These are phyloP conservation scores for Sericinus montela DNA, from an alignment of 2,888 invertebrate species.

Conservation along the genomic window DNA sequence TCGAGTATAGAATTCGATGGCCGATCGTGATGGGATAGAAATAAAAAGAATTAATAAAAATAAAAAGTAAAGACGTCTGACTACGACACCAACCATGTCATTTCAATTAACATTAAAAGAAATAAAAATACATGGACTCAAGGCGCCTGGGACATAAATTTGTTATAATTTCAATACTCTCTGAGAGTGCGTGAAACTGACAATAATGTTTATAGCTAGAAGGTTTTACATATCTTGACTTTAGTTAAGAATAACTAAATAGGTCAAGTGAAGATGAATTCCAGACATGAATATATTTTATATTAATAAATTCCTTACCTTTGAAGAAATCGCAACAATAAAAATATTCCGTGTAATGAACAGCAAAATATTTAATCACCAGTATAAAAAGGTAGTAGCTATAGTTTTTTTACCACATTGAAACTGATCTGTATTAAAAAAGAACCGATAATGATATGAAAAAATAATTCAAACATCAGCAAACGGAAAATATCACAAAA, in stretches of 20 bases:
- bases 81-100: constrained; percentile 57
- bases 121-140: constrained; percentile 49
- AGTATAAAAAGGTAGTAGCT: too few species aligned
- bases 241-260: too few species aligned
- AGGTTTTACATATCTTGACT: constrained; percentile 17
- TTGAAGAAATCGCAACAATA: too few species aligned
- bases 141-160: constrained; percentile 43
- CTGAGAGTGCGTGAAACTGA: constrained; percentile 40
- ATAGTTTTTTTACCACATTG: too few species aligned
- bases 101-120: constrained; percentile 70
- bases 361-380: too few species aligned
- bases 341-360: neutral
- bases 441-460: too few species aligned
- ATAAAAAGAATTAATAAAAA: constrained; percentile 63
- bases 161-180: constrained; percentile 42
- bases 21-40: constrained; percentile 47
- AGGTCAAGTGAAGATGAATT: too few species aligned
- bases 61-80: constrained; percentile 43
- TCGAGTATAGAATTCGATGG: constrained; percentile 57
- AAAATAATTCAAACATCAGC: too few species aligned
- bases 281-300: neutral
- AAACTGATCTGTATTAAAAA: too few species aligned
- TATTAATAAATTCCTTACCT: too few species aligned
- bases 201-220: constrained; percentile 25
- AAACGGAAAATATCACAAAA: too few species aligned